Conservation (phyloP, 2,888 invertebrate genomes). For the Cabera pusaria region DNA sequence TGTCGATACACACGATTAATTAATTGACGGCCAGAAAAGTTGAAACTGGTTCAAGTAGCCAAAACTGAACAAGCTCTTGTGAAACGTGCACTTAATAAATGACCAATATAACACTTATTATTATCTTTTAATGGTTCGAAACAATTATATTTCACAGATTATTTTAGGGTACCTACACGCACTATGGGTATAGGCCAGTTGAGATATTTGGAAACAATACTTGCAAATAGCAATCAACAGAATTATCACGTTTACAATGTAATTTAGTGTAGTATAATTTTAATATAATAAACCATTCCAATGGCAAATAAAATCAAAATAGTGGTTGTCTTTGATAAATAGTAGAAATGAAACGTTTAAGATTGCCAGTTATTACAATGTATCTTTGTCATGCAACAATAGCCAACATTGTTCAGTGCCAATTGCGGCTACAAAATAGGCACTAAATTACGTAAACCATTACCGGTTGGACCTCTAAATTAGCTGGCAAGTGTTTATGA, state of each 20-base stretch:
- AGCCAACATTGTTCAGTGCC: slow-evolving; percentile 67
- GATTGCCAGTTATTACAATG: slow-evolving; percentile 67
- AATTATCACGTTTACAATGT: slow-evolving; percentile 16
- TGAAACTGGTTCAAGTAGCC: slow-evolving; percentile 69
- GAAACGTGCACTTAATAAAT: slow-evolving; percentile 46
- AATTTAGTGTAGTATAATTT: slow-evolving; percentile 15
- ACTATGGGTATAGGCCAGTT: too few species aligned
- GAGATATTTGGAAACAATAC: too few species aligned
- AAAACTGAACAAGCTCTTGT: slow-evolving; percentile 62
- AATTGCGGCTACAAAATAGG: slow-evolving; percentile 73
- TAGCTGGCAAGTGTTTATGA: slow-evolving; percentile 69
- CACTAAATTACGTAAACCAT: slow-evolving; percentile 75
- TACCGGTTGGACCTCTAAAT: slow-evolving; percentile 62
- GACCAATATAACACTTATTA: too few species aligned
- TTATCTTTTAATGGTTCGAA: too few species aligned
- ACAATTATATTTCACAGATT: too few species aligned
- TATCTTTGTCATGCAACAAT: slow-evolving; percentile 77
- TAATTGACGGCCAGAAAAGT: slow-evolving; percentile 78
- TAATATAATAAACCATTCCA: slow-evolving; percentile 23
- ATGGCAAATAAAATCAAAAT: slow-evolving; percentile 58
- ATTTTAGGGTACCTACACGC: too few species aligned
- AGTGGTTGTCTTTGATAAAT: slow-evolving; percentile 62
- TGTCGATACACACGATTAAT: slow-evolving; percentile 82
- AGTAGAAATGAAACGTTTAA: slow-evolving; percentile 71
- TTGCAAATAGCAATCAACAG: slow-evolving; percentile 5